Percentiles rank a stretch among this genome's conserved stretches.
phyloP scores from a whole-genome alignment of 2,113 vertebrate species.

The Phylloscopus trochilus region DNA sequence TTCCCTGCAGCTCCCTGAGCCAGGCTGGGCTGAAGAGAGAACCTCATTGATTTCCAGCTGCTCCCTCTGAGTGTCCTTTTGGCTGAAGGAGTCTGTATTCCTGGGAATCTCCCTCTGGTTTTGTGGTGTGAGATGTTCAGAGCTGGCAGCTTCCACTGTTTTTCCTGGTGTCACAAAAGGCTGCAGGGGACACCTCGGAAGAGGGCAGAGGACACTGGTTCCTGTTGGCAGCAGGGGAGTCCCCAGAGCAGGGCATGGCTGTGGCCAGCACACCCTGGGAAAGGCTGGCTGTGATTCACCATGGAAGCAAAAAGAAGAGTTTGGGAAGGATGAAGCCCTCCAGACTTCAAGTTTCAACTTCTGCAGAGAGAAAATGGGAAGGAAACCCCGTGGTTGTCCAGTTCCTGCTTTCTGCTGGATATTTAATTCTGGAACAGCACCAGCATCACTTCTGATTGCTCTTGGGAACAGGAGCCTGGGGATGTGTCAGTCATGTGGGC shows the following conservation, averaged over 20 bases:
- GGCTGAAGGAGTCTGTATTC: rapidly evolving
- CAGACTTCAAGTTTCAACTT: neutral
- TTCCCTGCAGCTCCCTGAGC: neutral
- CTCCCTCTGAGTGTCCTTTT: neutral
- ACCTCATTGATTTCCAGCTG: neutral
- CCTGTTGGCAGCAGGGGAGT: neutral
- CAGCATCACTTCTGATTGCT: neutral
- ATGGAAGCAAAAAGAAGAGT: neutral
- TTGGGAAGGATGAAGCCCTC: neutral
- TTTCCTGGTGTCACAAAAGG: neutral
- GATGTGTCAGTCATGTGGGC: neutral
- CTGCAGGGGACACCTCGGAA: neutral
- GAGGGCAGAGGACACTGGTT: rapidly evolving
- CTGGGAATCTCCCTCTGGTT: neutral
- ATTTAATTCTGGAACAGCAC: neutral
- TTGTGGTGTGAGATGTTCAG: neutral
- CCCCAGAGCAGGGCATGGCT: neutral
- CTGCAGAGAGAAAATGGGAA: neutral
- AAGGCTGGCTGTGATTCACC: neutral
- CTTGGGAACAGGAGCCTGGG: neutral
- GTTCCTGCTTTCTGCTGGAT: neutral
- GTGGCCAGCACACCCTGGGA: neutral
- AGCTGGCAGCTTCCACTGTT: neutral
- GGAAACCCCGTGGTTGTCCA: neutral
- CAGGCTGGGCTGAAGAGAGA: conserved; percentile 23